These are phyloP conservation scores for Bostrychus sinensis DNA, from an alignment of 2,113 vertebrate genomes.

Conservation along the genomic window DNA sequence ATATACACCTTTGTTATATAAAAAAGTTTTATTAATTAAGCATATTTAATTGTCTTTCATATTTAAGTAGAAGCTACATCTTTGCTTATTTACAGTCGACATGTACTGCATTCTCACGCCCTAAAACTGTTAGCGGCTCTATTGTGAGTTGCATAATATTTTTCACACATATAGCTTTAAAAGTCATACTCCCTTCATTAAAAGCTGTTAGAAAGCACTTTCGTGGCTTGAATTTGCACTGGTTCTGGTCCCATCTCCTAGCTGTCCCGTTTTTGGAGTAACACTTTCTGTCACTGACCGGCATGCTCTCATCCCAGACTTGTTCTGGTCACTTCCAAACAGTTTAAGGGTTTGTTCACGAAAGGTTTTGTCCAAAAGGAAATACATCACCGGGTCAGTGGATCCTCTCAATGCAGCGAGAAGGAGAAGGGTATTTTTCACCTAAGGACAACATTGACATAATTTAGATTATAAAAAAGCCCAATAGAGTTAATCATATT, in stretches of 20 bases:
- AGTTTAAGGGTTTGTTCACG: conserved; percentile 36
- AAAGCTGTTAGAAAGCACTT: neutral
- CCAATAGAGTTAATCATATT: neutral
- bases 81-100: neutral
- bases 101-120: neutral
- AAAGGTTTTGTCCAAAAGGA: conserved; percentile 72
- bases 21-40: too few species aligned
- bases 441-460: conserved; percentile 12
- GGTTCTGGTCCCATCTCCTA: neutral
- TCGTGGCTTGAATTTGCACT: neutral
- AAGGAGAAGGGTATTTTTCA: conserved; percentile 70
- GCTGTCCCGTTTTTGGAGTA: conserved; percentile 1
- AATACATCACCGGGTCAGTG: conserved; percentile 71
- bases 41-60: too few species aligned
- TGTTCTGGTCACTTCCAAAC: conserved; percentile 5
- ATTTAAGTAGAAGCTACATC: neutral
- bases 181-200: neutral
- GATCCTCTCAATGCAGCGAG: conserved; percentile 59
- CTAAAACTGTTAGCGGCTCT: too few species aligned
- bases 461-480: neutral
- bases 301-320: neutral
- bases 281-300: conserved; percentile 3
- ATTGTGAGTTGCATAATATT: too few species aligned
- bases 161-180: neutral
- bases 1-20: neutral